Evolutionary conservation across 2,113 vertebrate genomes (phyloP).

Genomic region (Amblyornis subalaris): DNA sequence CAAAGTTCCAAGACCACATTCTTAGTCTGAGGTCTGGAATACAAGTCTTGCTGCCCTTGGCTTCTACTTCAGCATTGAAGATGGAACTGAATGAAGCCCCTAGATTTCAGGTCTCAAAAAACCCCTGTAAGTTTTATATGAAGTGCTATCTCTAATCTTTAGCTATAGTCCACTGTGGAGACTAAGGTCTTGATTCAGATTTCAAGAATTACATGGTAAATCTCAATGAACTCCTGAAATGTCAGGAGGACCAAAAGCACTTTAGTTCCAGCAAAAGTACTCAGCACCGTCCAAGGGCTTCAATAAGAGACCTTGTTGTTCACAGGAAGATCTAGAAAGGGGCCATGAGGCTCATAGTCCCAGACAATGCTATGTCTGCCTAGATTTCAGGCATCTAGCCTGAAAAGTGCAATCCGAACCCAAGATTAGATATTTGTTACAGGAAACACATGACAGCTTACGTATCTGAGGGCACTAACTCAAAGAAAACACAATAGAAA

Average conservation of each 20-base stretch:
- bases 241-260: neutral
- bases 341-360: rapidly evolving
- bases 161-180: neutral
- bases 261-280: neutral
- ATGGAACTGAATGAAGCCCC: neutral
- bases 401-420: neutral
- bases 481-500: neutral
- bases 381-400: neutral
- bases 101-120: neutral
- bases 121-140: neutral
- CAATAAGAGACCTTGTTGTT: neutral
- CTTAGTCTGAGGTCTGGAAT: neutral
- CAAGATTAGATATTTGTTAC: neutral
- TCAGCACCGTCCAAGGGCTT: neutral
- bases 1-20: neutral
- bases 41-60: neutral
- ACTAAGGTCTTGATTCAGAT: neutral
- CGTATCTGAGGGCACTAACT: neutral
- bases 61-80: neutral
- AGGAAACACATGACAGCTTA: neutral
- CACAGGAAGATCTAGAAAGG: neutral
- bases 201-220: neutral
- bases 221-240: neutral
- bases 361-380: neutral
- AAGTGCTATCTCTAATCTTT: neutral